Percentiles rank a stretch among this genome's conserved stretches.
Conservation (phyloP, 1,140 invertebrate genomes). For the Dysdera silvatica region DNA sequence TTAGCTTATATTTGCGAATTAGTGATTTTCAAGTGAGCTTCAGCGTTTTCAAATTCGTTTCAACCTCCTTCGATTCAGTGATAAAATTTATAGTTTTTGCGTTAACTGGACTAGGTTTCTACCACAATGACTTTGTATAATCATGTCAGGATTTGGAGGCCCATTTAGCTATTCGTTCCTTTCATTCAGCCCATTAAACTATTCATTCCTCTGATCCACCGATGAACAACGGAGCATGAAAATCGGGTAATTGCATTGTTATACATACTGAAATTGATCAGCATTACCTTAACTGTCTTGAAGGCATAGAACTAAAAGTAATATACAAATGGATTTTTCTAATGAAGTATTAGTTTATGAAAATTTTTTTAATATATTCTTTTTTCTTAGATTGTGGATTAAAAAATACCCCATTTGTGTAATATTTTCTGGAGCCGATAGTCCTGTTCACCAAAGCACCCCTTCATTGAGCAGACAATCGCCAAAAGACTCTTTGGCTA, state of each 20-base stretch:
- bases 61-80: too few relatives aligned
- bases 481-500: constrained; percentile 37
- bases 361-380: background rate
- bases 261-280: background rate
- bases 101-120: too few relatives aligned
- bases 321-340: background rate
- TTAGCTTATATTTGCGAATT: too few relatives aligned
- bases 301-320: background rate
- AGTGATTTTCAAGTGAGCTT: too few relatives aligned
- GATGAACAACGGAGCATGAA: background rate
- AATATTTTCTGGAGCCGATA: constrained; percentile 35
- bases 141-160: too few relatives aligned
- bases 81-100: too few relatives aligned
- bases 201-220: background rate
- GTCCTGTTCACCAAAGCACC: constrained; percentile 29
- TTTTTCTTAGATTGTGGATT: constrained; percentile 59
- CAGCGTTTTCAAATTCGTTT: too few relatives aligned
- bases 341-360: too few relatives aligned
- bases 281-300: background rate
- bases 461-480: constrained; percentile 37
- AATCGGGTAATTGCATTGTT: background rate
- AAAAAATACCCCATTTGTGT: constrained; percentile 86
- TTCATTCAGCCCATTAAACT: too few relatives aligned
- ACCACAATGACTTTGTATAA: too few relatives aligned
- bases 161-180: too few relatives aligned